Evolutionary conservation across 2,113 vertebrate genomes (phyloP), one percentile per base, ranked within the genome.

Genomic region (Myotis yumanensis): DNA sequence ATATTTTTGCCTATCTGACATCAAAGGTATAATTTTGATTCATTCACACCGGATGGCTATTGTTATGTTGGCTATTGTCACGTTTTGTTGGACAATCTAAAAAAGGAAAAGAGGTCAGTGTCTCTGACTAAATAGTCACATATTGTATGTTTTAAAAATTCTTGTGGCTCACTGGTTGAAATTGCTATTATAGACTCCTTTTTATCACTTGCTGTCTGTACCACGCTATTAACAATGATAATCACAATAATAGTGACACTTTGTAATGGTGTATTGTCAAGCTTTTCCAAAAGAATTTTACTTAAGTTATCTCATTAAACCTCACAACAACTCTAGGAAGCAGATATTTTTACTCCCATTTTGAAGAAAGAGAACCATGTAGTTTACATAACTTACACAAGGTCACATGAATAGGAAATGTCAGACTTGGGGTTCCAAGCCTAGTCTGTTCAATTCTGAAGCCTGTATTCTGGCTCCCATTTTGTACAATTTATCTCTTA

Each of bases 301-400:
- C 57, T 96, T 84, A 76, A 48, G 30, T 95, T 93, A 93, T 84
- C 37, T 73, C 80, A 85, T 93, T 91, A 86, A 91, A 83, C 51
- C 23, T 93, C 68, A 84, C 20, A 92, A 62, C 77, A 40, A 43
- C 57, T 80, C 25, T 87, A 77, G 23, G 83, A 96, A 81, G 5
- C 18, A 35, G 30, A 17, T 69, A 43, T 90, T 95, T 93, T 96
- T 89, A 94, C 84, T 62, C 16, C 32, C 4, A 43, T 71, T 73
- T 97, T 83, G 68, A 95, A 89, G 54, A 83, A 82, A 91, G 69
- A 71, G 11, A 22, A 35, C 82, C 12, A 40, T 18, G 20, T 57
- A 57, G 37, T 22, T 91, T 93, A 35, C 40, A 17, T 89, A 93
- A 95, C 28, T 90, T 95, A 7, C 54, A 46, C 30, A 83, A 95